Conservation (phyloP, 2,113 vertebrate species). For the Halichoeres trimaculatus region DNA sequence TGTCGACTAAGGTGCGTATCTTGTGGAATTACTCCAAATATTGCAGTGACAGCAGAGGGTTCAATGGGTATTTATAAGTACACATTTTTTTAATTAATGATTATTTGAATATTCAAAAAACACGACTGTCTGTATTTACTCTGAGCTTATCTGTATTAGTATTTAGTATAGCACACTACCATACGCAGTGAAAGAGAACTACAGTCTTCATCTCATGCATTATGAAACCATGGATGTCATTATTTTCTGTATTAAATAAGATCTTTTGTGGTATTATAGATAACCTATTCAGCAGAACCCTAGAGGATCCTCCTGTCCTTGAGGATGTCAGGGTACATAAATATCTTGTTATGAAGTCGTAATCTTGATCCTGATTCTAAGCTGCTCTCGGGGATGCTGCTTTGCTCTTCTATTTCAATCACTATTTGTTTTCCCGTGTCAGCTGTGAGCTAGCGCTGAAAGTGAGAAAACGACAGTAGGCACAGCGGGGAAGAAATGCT, state of each 20-base stretch:
- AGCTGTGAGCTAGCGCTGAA: slow-evolving; percentile 2
- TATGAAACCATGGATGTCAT: background rate
- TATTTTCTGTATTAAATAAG: background rate
- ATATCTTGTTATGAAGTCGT: background rate
- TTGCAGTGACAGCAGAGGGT: too few relatives aligned
- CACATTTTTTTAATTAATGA: too few relatives aligned
- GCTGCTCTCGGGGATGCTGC: background rate
- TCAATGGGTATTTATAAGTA: too few relatives aligned
- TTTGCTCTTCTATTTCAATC: background rate
- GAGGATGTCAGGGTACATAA: too few relatives aligned
- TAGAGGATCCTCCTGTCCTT: too few relatives aligned
- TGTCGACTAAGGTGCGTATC: too few relatives aligned
- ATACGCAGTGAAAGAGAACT: background rate
- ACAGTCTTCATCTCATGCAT: background rate
- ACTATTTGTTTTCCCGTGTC: background rate
- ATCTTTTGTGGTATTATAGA: background rate
- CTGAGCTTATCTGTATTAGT: background rate
- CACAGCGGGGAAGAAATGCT: background rate
- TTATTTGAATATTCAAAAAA: too few relatives aligned
- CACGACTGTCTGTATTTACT: background rate
- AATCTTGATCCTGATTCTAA: background rate
- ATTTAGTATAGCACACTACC: accelerated
- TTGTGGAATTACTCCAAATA: too few relatives aligned
- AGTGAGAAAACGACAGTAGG: background rate
- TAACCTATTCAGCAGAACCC: background rate